Conservation (phyloP, 2,113 vertebrate genomes). For the Vicugna pacos region DNA sequence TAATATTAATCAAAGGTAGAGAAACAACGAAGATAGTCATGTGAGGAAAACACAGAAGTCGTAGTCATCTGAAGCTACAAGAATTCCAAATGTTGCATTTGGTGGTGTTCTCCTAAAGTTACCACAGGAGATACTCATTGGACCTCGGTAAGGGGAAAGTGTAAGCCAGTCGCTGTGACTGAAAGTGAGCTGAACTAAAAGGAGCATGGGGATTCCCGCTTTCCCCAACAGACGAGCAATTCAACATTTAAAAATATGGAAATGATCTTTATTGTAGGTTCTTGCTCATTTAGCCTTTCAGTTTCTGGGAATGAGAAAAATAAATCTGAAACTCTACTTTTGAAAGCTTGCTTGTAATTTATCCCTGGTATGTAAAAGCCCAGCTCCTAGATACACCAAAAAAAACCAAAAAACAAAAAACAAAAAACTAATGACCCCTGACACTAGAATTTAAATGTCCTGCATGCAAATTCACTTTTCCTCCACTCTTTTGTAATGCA, state of each 20-base stretch:
- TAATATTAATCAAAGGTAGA: background rate
- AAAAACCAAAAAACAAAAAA: slow-evolving; percentile 65
- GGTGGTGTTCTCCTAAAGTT: background rate
- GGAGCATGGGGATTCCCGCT: background rate
- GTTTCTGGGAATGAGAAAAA: slow-evolving; percentile 79
- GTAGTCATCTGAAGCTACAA: background rate
- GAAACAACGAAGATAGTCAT: background rate
- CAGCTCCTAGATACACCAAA: slow-evolving; percentile 61
- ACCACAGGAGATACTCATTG: background rate
- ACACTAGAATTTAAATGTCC: slow-evolving; percentile 84
- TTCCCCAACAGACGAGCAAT: slow-evolving; percentile 37
- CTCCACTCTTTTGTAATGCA: slow-evolving; percentile 79
- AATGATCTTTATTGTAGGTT: slow-evolving; percentile 70
- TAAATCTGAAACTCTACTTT: slow-evolving; percentile 78
- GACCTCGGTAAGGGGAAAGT: rapidly evolving
- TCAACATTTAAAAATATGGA: slow-evolving; percentile 73
- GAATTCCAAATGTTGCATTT: background rate
- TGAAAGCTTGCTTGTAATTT: slow-evolving; percentile 75
- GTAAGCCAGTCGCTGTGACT: background rate
- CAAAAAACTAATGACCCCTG: slow-evolving; percentile 84
- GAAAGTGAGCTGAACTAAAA: slow-evolving; percentile 3
- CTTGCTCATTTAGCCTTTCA: slow-evolving; percentile 72
- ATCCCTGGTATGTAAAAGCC: slow-evolving; percentile 64
- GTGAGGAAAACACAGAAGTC: background rate
- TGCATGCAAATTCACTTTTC: slow-evolving; percentile 80